These are phyloP conservation scores for Tipula confusa DNA, from an alignment of 2,888 invertebrate species.

Conservation along the genomic window DNA sequence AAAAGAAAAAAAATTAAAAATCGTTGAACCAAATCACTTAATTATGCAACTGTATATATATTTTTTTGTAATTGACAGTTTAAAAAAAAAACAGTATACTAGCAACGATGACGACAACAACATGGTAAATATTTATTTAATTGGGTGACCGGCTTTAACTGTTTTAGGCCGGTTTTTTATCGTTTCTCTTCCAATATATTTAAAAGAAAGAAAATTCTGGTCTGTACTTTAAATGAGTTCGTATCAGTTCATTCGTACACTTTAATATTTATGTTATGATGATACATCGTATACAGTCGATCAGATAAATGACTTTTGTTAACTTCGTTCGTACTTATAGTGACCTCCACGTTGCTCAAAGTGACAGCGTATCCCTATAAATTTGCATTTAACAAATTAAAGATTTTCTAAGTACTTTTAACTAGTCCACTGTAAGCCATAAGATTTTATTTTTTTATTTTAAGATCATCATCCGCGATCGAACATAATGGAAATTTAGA, in stretches of 20 bases:
- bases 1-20: neutral
- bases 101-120: neutral
- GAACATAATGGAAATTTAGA: neutral
- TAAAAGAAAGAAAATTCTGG: neutral
- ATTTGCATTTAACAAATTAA: neutral
- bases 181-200: neutral
- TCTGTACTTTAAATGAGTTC: neutral
- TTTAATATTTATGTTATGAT: neutral
- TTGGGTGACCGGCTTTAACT: neutral
- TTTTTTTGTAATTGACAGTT: neutral
- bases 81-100: neutral
- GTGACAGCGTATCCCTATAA: no score
- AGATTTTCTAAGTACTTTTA: neutral
- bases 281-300: neutral
- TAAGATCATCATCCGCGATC: neutral
- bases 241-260: neutral
- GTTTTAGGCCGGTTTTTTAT: neutral
- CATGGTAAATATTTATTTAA: neutral
- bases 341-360: neutral
- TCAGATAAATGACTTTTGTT: neutral
- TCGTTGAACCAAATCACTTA: neutral
- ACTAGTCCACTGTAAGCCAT: neutral
- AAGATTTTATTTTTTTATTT: neutral
- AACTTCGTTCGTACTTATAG: neutral
- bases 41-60: neutral